Evolutionary conservation across 2,113 vertebrate species (phyloP).

Genomic region (Burhinus oedicnemus): DNA sequence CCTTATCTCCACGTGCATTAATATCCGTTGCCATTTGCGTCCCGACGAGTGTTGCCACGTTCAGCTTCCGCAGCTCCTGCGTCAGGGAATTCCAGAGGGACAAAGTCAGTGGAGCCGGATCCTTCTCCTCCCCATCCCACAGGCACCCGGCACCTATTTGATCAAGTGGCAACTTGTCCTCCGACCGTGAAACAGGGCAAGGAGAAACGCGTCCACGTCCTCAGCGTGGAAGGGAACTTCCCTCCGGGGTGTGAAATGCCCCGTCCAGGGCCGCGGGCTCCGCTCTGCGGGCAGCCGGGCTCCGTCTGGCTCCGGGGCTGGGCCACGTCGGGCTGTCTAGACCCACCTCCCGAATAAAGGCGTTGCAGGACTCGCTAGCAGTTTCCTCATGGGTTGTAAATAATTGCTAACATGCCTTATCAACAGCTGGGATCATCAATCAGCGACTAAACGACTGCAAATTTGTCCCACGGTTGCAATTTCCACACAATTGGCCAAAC

Average conservation of each 20-base stretch:
- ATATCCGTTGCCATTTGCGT: not conserved
- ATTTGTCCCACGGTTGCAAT: not conserved
- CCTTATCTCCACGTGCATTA: not conserved
- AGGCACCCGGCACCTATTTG: not conserved
- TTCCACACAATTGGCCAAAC: not conserved
- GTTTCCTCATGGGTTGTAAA: not conserved
- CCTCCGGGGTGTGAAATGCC: not conserved
- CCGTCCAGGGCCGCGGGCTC: not conserved
- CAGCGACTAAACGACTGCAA: rapidly evolving
- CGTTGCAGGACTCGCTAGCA: not conserved
- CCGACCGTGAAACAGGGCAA: not conserved
- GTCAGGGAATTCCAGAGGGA: conserved; percentile 62
- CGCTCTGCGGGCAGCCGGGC: not conserved
- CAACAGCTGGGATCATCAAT: not conserved
- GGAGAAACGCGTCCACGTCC: not conserved
- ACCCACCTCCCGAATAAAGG: not conserved
- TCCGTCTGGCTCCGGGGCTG: not conserved
- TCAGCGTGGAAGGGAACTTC: not conserved
- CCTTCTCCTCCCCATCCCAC: conserved; percentile 3
- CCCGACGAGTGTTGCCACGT: not conserved
- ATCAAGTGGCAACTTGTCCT: conserved; percentile 43
- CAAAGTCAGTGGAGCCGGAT: conserved; percentile 44
- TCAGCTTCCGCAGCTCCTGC: conserved; percentile 5
- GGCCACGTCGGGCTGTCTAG: not conserved
- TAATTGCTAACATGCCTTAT: not conserved